These are phyloP conservation scores for Octopus sinensis DNA, from an alignment of 1,140 invertebrate species.

Conservation along the genomic window DNA sequence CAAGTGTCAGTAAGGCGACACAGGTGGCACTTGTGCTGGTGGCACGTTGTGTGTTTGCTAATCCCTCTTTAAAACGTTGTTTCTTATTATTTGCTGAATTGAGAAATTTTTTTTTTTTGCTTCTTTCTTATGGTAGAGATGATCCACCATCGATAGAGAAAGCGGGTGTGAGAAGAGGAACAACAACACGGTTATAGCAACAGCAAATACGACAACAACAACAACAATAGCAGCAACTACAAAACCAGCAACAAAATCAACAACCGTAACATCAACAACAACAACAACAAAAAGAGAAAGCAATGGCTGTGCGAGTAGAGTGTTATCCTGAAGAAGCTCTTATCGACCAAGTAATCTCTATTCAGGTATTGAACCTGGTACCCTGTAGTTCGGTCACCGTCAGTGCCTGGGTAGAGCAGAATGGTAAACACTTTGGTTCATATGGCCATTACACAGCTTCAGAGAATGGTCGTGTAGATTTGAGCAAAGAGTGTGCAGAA, in stretches of 20 bases:
- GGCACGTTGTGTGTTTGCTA: too few species aligned
- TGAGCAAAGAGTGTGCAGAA: constrained; percentile 17
- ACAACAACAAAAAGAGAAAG: background rate
- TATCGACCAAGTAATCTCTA: background rate
- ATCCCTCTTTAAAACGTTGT: too few species aligned
- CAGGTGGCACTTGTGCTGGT: too few species aligned
- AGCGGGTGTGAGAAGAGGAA: background rate
- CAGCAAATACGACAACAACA: background rate
- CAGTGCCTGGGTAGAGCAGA: background rate
- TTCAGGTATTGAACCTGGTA: background rate
- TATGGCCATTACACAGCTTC: constrained; percentile 21
- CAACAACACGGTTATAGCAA: background rate
- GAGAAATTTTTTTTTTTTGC: background rate
- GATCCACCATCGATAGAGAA: background rate
- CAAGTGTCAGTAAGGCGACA: too few species aligned
- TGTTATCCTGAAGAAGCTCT: background rate
- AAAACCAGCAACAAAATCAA: background rate
- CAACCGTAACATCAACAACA: background rate
- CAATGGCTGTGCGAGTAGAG: background rate
- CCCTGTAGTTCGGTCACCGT: background rate
- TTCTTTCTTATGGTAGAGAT: background rate
- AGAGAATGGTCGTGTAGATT: constrained; percentile 26
- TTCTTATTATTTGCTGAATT: too few species aligned
- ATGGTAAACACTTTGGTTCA: constrained; percentile 17
- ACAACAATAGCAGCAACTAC: background rate